A percentile compares a stretch with the other conserved stretches of the same genome.
Evolutionary conservation across 2,113 vertebrate genomes (phyloP).

Genomic region (Euleptes europaea): DNA sequence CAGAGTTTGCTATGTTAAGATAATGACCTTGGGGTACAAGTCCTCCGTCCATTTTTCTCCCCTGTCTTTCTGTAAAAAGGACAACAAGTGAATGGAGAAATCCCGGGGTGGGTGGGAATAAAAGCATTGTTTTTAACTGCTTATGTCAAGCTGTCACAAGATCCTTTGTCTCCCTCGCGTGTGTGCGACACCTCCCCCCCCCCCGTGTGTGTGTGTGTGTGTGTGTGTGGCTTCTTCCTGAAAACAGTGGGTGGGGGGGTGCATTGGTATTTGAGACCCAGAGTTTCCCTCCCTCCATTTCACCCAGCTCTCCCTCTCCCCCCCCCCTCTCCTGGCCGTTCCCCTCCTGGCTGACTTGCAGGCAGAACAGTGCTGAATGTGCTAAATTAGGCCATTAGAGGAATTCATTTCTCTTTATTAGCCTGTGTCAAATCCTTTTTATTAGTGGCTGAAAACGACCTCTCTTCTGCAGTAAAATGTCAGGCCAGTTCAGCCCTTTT

Average conservation of each 20-base stretch:
- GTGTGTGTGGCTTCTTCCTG: conserved; percentile 43
- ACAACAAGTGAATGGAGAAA: conserved; percentile 41
- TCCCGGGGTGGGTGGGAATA: too few species aligned
- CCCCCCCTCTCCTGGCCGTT: neutral
- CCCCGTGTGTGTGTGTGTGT: too few species aligned
- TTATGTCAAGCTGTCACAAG: conserved; percentile 46
- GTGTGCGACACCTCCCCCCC: conserved; percentile 24
- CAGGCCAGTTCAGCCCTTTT: conserved; percentile 75
- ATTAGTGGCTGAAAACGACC: conserved; percentile 80
- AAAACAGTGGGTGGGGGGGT: neutral
- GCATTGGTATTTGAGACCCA: conserved; percentile 27
- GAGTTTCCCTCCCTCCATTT: neutral
- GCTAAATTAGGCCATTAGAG: conserved; percentile 79
- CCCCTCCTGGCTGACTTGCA: conserved; percentile 42
- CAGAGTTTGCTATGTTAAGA: neutral
- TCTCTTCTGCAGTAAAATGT: conserved; percentile 82
- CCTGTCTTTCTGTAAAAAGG: neutral
- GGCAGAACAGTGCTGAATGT: conserved; percentile 72
- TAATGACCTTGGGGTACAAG: neutral
- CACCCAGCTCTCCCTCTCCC: neutral
- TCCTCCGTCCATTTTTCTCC: too few species aligned
- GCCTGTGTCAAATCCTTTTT: conserved; percentile 81
- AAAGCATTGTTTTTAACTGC: conserved; percentile 55
- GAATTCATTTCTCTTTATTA: conserved; percentile 86
- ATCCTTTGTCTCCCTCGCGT: conserved; percentile 42